A percentile compares a stretch with the other conserved stretches of the same genome.
Evolutionary conservation across 2,888 invertebrate genomes (phyloP).

Genomic region (Ganaspis brasiliensis): DNA sequence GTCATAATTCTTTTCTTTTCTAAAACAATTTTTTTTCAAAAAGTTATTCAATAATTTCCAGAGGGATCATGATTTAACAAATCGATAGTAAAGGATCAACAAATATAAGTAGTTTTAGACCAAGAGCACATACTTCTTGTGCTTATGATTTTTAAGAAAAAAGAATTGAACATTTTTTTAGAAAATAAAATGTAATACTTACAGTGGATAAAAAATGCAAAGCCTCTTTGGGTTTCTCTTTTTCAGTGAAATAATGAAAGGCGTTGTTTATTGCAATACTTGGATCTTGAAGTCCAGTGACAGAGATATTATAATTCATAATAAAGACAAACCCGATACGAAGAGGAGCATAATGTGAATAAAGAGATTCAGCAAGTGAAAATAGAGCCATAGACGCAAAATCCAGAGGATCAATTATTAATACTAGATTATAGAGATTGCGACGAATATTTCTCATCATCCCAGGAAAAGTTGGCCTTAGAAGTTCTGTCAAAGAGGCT

Average conservation of each 20-base stretch:
- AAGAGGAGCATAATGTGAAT: slow-evolving; percentile 94
- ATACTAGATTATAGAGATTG: slow-evolving; percentile 92
- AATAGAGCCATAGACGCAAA: slow-evolving; percentile 87
- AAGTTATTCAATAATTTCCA: no score
- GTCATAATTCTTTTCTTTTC: no score
- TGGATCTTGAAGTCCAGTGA: slow-evolving; percentile 85
- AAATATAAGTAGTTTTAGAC: no score
- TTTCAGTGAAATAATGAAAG: slow-evolving; percentile 93
- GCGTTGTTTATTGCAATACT: slow-evolving; percentile 93
- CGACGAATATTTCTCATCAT: slow-evolving; percentile 95
- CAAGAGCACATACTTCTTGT: no score
- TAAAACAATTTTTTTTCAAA: no score
- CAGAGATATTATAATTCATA: slow-evolving; percentile 83
- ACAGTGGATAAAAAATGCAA: slow-evolving; percentile 93
- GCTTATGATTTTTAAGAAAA: no score
- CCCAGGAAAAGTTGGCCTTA: slow-evolving; percentile 98
- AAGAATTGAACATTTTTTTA: no score
- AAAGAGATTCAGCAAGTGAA: slow-evolving; percentile 94
- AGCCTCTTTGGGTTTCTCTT: slow-evolving; percentile 88
- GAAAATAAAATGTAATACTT: slow-evolving; percentile 64
- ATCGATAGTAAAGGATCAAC: no score
- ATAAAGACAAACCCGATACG: slow-evolving; percentile 94
- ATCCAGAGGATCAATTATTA: slow-evolving; percentile 92
- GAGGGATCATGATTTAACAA: no score
- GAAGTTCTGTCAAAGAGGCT: slow-evolving; percentile 91